Percentiles rank a stretch among this genome's conserved stretches.
Evolutionary conservation across 1,140 invertebrate genomes (phyloP).

Genomic region (Platorchestia sp.): DNA sequence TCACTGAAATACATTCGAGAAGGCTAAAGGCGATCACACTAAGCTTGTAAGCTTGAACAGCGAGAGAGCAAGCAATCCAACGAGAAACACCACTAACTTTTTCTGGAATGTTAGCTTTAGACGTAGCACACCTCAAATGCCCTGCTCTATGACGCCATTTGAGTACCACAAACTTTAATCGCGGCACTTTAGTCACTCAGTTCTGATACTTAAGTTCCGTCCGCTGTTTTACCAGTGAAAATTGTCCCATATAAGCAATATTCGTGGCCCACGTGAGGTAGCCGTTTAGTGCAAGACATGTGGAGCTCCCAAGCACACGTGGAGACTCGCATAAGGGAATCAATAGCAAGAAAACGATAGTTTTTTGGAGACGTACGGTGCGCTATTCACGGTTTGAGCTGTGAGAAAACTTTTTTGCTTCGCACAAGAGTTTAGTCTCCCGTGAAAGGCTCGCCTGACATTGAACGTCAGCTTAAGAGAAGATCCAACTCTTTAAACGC

Average conservation of each 20-base stretch:
- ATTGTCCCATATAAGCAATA: neutral
- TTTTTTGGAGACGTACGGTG: neutral
- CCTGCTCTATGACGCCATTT: neutral
- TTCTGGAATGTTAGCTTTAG: neutral
- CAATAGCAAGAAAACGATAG: neutral
- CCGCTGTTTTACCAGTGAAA: neutral
- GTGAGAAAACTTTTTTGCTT: neutral
- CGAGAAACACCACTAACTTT: neutral
- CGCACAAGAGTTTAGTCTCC: neutral
- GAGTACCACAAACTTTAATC: neutral
- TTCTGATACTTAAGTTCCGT: neutral
- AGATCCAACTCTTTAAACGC: neutral
- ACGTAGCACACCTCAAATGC: neutral
- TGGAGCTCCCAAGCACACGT: neutral
- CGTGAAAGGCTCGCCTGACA: neutral
- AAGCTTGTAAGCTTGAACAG: too few relatives aligned
- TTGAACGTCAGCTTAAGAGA: neutral
- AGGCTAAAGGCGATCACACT: too few relatives aligned
- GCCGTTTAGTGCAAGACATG: neutral
- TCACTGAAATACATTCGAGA: too few relatives aligned
- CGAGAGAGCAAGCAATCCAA: neutral
- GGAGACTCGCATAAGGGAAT: neutral
- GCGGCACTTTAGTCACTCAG: neutral
- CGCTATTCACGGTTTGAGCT: neutral
- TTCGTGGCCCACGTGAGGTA: neutral